Base-by-base conservation (phyloP, 1,140 invertebrate genomes). In the Drosophila subpulchrella region DNA sequence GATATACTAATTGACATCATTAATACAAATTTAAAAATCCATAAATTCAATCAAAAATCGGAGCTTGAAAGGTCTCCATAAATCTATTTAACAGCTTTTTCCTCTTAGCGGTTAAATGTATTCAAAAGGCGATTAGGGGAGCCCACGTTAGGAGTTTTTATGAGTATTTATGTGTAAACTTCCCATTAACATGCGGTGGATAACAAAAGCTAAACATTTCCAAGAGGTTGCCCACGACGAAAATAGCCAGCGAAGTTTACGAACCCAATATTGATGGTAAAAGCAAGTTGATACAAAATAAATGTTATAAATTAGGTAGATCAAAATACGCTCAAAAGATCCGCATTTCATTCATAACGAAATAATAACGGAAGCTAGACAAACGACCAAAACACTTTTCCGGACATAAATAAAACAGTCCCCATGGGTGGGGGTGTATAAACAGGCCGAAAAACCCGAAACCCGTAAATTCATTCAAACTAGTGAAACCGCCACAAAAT, bases 221-320 rank as follows among this genome's bases (percentile, higher is more conserved):
- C 38, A 50, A 59, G 46, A 63, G 42, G 34, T 34, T 39, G 39
- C 57, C 55, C 60, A 70, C 78, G 44, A 15, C 39, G 34, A 15
- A 12, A 27, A 62, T 62, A 47, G 32, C 59, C 15, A 57, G 20
- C 44, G 70, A 42, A 71, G 47, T 60, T 54, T 81, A 78, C 78
- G 66, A 67, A 66, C 66, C 66, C 53, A 71, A 71, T 58, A 68
- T 70, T 78, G 51, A 71, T 67, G 79, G 70, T 80, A 68, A 80
- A 78, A 81, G 68, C 75, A 74, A 63, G 72, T 73, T 73, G 76
- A 81, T 78, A 70, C 39, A 62, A 27, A 71, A 81, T 81, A 71
- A 83, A 80, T 79, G 67, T 88, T 80, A 77, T 88, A 88, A 78
- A 89, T 81, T 70, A 44, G 73, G 71, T 39, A 75, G 68, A 58